phyloP scores from a whole-genome alignment of 1,140 invertebrate genomes.

The Lepidurus apus region DNA sequence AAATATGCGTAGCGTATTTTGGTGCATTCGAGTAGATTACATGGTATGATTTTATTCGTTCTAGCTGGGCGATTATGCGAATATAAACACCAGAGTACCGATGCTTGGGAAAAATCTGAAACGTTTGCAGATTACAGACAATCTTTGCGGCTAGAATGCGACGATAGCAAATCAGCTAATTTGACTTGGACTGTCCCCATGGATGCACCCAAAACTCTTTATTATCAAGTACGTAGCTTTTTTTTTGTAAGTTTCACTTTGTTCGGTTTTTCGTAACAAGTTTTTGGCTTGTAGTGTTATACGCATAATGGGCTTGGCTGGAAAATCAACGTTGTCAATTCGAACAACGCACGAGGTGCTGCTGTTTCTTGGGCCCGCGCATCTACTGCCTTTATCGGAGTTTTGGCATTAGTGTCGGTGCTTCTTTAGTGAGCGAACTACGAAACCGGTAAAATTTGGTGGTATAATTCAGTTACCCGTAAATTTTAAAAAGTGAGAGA shows the following conservation, averaged over 20 bases:
- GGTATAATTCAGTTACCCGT: background rate
- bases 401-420: background rate
- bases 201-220: conserved; percentile 71
- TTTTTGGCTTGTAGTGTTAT: conserved; percentile 67
- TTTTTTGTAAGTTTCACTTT: background rate
- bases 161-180: conserved; percentile 61
- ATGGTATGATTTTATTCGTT: conserved; percentile 35
- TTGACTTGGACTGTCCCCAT: conserved; percentile 75
- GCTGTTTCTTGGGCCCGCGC: background rate
- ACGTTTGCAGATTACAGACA: conserved; percentile 70
- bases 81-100: conserved; percentile 65
- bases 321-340: conserved; percentile 84
- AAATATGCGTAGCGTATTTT: background rate
- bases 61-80: conserved; percentile 64
- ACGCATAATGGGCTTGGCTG: conserved; percentile 84
- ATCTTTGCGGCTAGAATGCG: conserved; percentile 68
- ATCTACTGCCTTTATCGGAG: background rate
- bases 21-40: background rate
- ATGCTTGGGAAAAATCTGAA: conserved; percentile 57
- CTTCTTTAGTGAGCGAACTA: background rate
- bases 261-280: background rate
- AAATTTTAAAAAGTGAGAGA: background rate
- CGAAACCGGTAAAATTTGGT: background rate
- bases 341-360: conserved; percentile 36
- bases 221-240: conserved; percentile 69